Evolutionary conservation across 1,140 invertebrate species (phyloP), one percentile per base, ranked within the genome.

Genomic region (Caenorhabditis tropicalis): DNA sequence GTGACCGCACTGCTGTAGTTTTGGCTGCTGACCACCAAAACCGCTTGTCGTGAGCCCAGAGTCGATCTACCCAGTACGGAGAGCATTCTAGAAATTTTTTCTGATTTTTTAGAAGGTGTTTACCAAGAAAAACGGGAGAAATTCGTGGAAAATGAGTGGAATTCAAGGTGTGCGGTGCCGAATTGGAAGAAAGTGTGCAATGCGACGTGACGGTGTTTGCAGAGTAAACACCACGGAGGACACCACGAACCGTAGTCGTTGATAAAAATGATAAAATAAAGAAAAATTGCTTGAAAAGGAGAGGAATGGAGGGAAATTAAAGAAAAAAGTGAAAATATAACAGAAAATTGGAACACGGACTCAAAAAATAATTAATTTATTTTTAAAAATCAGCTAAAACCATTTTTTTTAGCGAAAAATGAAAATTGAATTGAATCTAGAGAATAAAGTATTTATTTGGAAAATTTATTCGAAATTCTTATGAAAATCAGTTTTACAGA

Each of bases 1-100:
- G 60, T 48, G 12, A 60, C 56, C 56, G 82, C 58, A 24, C 36
- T 60, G 51, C 82, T 82, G 16, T 49, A 82, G 24, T 74, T 74
- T 24, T 74, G 65, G 36, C 65, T 74, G 33, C 36, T 24, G 36
- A 74, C 33, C 27, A 74, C 65, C 36, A 46, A 43, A 43, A 74
- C 65, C 36, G 65, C 36, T n/a, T 74, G 33, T 31, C 65, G 36
- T 9, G 24, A 56, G 65, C 58, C 58, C 29, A 65, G 16, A 2
- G n/a, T 27, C 29, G 65, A 74, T 43, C 65, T 74, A 74, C 65
- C 65, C 65, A 74, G 33, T 10, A 46, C 36, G 10, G 65, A 74
- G 33, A 74, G 65, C 65, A 74, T 74, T 29, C 5, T 33, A 46
- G 43, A 65, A 16, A 7, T 36, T 36, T 65, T 65, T 19, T 65